A percentile compares a stretch with the other conserved stretches of the same genome.
Evolutionary conservation across 2,888 invertebrate genomes (phyloP).

Genomic region (Loripinus fragilis): DNA sequence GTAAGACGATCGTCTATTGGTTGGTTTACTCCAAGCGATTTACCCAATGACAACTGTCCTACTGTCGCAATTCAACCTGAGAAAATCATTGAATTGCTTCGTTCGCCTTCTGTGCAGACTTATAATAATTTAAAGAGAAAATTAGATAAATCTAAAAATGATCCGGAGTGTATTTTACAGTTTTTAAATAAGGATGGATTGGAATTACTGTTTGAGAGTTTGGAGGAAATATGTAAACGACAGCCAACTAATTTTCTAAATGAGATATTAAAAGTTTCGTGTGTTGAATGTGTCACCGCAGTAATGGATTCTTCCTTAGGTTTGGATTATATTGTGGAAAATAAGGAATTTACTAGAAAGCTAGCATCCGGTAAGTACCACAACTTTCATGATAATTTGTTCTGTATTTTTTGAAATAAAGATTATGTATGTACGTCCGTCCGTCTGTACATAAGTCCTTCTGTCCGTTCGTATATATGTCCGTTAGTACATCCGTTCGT

Average conservation of each 20-base stretch:
- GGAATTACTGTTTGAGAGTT: slow-evolving; percentile 72
- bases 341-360: slow-evolving; percentile 96
- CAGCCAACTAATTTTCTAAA: slow-evolving; percentile 66
- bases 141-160: slow-evolving; percentile 61
- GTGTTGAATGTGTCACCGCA: slow-evolving; percentile 70
- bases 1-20: slow-evolving; percentile 68
- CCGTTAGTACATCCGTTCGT: no score
- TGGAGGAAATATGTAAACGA: slow-evolving; percentile 68
- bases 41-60: slow-evolving; percentile 44
- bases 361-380: slow-evolving; percentile 89
- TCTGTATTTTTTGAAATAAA: no score
- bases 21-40: slow-evolving; percentile 54
- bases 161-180: slow-evolving; percentile 71
- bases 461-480: no score
- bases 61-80: slow-evolving; percentile 54
- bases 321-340: slow-evolving; percentile 97
- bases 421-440: no score
- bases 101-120: slow-evolving; percentile 67
- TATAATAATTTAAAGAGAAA: slow-evolving; percentile 67
- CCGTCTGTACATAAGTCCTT: no score
- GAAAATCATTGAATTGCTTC: slow-evolving; percentile 57
- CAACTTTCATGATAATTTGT: no score
- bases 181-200: slow-evolving; percentile 74
- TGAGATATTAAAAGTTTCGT: slow-evolving; percentile 71
- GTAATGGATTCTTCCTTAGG: slow-evolving; percentile 95